Percentiles rank a stretch among this genome's conserved stretches.
Evolutionary conservation across 2,113 vertebrate genomes (phyloP).

Genomic region (Sapayoa aenigma): DNA sequence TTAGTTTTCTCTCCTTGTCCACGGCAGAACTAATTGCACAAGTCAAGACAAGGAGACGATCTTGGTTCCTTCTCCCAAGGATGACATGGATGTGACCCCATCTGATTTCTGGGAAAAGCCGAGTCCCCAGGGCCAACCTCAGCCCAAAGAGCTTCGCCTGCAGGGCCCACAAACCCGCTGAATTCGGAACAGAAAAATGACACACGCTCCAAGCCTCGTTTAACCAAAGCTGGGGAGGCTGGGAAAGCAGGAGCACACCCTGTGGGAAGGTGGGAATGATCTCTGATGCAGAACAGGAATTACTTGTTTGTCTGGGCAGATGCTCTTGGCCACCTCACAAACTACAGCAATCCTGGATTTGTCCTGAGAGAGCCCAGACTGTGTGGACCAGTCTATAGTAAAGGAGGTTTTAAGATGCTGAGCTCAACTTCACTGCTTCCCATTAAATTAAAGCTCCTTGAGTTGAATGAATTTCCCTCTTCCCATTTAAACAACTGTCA

Average conservation of each 20-base stretch:
- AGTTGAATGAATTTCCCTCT: background rate
- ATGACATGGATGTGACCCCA: background rate
- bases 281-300: background rate
- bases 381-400: background rate
- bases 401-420: background rate
- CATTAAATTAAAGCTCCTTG: background rate
- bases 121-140: rapidly evolving
- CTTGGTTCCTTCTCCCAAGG: background rate
- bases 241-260: background rate
- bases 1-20: background rate
- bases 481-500: background rate
- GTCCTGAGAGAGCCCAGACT: background rate
- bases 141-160: rapidly evolving
- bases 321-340: background rate
- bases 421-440: background rate
- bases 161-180: background rate
- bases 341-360: background rate
- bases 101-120: background rate
- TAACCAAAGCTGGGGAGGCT: background rate
- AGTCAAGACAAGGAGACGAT: background rate
- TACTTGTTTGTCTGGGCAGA: background rate
- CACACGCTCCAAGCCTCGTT: rapidly evolving
- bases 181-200: rapidly evolving
- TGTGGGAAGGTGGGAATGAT: rapidly evolving
- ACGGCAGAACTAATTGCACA: background rate